Conservation (phyloP, 2,113 vertebrate species). For the Thamnaconus septentrionalis region DNA sequence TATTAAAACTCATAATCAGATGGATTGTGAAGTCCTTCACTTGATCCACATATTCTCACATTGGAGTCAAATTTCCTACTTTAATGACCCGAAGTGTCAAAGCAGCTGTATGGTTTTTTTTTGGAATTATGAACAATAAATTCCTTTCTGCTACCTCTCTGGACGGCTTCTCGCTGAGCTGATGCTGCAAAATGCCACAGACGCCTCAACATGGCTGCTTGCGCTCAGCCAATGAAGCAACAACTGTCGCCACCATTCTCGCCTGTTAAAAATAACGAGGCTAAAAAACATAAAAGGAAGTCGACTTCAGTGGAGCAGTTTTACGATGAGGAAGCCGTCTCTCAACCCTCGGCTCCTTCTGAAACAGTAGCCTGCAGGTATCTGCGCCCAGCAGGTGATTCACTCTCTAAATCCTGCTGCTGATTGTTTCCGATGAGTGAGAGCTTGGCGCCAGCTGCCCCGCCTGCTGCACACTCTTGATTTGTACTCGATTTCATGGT, state of each 20-base stretch:
- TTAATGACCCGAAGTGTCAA: no score
- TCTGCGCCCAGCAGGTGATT: slow-evolving; percentile 44
- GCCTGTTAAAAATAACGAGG: slow-evolving; percentile 30
- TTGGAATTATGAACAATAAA: no score
- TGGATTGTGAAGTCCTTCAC: no score
- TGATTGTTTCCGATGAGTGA: slow-evolving; percentile 74
- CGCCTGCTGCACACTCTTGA: slow-evolving; percentile 55
- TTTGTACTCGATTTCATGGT: slow-evolving; percentile 76
- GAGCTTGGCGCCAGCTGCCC: slow-evolving; percentile 65
- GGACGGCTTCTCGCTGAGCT: no score
- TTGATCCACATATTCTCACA: no score
- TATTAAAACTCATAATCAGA: no score
- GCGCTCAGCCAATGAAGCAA: slow-evolving; percentile 15
- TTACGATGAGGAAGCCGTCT: slow-evolving; percentile 22
- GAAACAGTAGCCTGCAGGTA: slow-evolving; percentile 54
- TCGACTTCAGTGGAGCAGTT: slow-evolving; percentile 9
- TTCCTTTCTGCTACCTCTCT: no score
- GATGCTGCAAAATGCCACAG: neutral
- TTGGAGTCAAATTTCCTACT: no score
- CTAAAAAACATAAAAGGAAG: slow-evolving; percentile 7
- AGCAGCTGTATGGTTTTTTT: no score
- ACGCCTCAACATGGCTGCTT: slow-evolving; percentile 5
- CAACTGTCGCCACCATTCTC: slow-evolving; percentile 28
- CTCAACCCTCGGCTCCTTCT: slow-evolving; percentile 20
- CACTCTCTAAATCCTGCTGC: slow-evolving; percentile 54